Base-by-base conservation (phyloP, 2,113 vertebrate species). In the Coracopsis vasa region DNA sequence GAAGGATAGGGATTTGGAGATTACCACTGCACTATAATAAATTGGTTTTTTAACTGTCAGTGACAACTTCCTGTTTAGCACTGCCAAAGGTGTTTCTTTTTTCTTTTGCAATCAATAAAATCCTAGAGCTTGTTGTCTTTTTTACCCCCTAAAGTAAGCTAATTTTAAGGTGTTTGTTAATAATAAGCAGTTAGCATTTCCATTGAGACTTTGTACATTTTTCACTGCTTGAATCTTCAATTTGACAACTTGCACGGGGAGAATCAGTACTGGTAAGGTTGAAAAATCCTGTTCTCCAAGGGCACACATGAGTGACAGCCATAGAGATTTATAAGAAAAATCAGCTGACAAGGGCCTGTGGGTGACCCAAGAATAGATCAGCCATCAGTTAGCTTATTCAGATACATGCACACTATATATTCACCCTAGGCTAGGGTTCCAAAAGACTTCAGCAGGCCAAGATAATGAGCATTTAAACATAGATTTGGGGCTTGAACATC, bases 331-430 rank as follows among this genome's bases (percentile, higher is more conserved):
- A 70, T 39, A 5, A 48, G 81, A 70, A 92, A 88, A 71, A 39
- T 31, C 53, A 84, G 4, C 50, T 53, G 66, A n/a, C 80, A 84
- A 24, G 13, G 16, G 50, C 69, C 72, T 41, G 21, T 78, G 80
- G 58, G 75, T 73, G 41, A 83, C 77, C 41, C 69, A 86, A 66
- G 75, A 88, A 96, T 25, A 91, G 53, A 88, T 44, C 44, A 65
- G 24, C 53, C 37, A 51, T 61, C 58, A 56, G 45, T n/a, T 29
- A 71, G 21, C 23, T 88, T 58, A n/a, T 41, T 74, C 77, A 91
- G 25, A 82, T 58, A 5, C 4, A 19, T 6, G 25, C 53, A 24
- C 20, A 21, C 6, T 31, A 20, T 42, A 62, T 8, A 42, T 23
- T 47, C 35, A 88, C 41, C 31, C 17, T 54, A 73, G 41, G 58